Evolutionary conservation across 2,888 invertebrate genomes (phyloP).

Genomic region (Spicauda simplicius): DNA sequence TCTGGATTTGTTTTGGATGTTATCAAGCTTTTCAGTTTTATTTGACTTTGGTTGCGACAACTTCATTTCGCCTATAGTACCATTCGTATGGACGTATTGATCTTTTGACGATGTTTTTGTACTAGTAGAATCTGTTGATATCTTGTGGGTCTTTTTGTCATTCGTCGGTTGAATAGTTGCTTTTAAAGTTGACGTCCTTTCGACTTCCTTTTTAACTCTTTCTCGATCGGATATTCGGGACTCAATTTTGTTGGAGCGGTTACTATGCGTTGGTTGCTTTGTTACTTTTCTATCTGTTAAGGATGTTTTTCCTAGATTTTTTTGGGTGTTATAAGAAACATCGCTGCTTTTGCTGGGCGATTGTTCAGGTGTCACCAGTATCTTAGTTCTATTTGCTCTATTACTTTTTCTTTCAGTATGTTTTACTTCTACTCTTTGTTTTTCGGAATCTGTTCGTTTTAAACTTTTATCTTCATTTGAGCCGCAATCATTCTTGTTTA

Average conservation of each 20-base stretch:
- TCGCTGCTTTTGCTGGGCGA: constrained; percentile 36
- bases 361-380: constrained; percentile 47
- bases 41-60: constrained; percentile 29
- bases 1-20: constrained; percentile 48
- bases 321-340: constrained; percentile 34
- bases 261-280: constrained; percentile 1
- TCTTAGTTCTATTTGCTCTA: constrained; percentile 46
- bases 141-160: constrained; percentile 14
- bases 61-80: constrained; percentile 3
- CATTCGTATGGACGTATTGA: neutral
- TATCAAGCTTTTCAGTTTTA: constrained; percentile 39
- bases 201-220: neutral
- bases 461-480: constrained; percentile 14
- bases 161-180: neutral
- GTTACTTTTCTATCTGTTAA: constrained; percentile 1
- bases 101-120: constrained; percentile 1
- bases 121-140: constrained; percentile 10
- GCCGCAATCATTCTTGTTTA: neutral
- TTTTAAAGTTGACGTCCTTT: neutral
- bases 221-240: neutral
- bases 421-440: constrained; percentile 38
- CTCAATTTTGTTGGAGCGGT: neutral
- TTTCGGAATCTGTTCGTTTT: constrained; percentile 17
- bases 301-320: constrained; percentile 8
- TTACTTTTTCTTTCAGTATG: constrained; percentile 32